These are phyloP conservation scores for Netelia fuscicornis DNA, from an alignment of 2,888 invertebrate species.

Conservation along the genomic window DNA sequence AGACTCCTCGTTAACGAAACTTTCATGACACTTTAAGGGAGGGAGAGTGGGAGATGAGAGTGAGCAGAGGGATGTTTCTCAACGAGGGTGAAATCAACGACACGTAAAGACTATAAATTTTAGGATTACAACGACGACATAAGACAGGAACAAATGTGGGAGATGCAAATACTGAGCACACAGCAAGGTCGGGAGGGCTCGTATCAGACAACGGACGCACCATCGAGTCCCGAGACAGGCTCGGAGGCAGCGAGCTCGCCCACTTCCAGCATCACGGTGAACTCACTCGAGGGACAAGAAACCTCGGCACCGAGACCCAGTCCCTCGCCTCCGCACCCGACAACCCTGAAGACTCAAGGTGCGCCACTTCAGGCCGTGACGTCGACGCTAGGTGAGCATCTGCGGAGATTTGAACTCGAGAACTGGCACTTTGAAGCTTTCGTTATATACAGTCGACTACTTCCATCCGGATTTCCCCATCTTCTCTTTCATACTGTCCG, in stretches of 20 bases:
- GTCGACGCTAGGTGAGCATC: conserved; percentile 76
- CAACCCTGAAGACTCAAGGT: conserved; percentile 76
- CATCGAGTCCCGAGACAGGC: conserved; percentile 78
- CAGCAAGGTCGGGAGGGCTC: conserved; percentile 81
- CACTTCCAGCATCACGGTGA: conserved; percentile 78
- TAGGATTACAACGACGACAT: conserved; percentile 97
- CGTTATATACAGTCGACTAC: background rate
- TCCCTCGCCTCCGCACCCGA: conserved; percentile 77
- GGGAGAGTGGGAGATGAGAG: background rate
- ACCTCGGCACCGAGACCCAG: conserved; percentile 74
- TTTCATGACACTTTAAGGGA: conserved; percentile 1
- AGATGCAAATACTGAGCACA: conserved; percentile 92
- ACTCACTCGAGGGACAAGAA: conserved; percentile 78
- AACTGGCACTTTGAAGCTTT: conserved; percentile 40
- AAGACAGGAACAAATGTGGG: conserved; percentile 96
- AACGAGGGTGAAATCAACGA: conserved; percentile 25
- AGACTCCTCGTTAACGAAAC: conserved; percentile 1
- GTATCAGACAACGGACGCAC: conserved; percentile 76
- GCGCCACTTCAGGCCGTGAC: conserved; percentile 74
- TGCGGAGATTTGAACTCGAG: conserved; percentile 56
- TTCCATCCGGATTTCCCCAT: background rate
- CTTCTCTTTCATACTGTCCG: background rate
- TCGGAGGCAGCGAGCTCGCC: conserved; percentile 79
- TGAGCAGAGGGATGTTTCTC: background rate
- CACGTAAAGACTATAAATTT: conserved; percentile 54